Base-by-base conservation (phyloP, 2,888 invertebrate genomes). In the Ennomos quercinarius region DNA sequence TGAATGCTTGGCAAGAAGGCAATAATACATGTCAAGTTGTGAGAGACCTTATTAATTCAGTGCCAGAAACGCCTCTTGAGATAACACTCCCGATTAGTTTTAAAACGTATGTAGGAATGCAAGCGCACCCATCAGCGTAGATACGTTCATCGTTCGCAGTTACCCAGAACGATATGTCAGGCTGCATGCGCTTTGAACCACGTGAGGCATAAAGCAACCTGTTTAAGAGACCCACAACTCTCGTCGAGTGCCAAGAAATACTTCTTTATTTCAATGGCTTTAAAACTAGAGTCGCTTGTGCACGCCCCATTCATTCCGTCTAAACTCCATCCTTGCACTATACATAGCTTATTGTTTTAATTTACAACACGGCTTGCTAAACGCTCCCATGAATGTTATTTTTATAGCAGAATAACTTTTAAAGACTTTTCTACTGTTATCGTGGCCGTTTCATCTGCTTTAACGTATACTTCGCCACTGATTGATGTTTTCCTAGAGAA, bases 71-170 rank as follows among this genome's bases (percentile, higher is more conserved):
- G 72, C 65, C 68, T 72, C 60, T 62, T 68, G 72, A 71, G 73
- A 74, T 76, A 74, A 71, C 65, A 68, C 54, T 66, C 61, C 64
- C 67, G 66, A 70, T 67, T 66, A 61, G 67, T 71, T 71, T 66
- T 68, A 64, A 72, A 71, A 69, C 68, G 67, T 71, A 73, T 67
- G 63, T 69, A 57, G 65, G 41, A 61, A 57, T 67, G 64, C 63
- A 62, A 69, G 68, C 61, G 58, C 63, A 66, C 64, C 63, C 57
- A 84, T 80, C 66, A 77, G 75, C 72, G 68, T 64, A 73, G 78
- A 82, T 83, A 81, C 75, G 79, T 86, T 87, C 86, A 88, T 85
- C 81, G 81, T 73, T 72, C 65, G 78, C 80, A 80, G 83, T 89
- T 86, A 88, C 85, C 78, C 77, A 80, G 73, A 72, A 76, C 79